A percentile compares a stretch with the other conserved stretches of the same genome.
Evolutionary conservation across 2,888 invertebrate genomes (phyloP).

Genomic region (Lacanobia wlatinum): DNA sequence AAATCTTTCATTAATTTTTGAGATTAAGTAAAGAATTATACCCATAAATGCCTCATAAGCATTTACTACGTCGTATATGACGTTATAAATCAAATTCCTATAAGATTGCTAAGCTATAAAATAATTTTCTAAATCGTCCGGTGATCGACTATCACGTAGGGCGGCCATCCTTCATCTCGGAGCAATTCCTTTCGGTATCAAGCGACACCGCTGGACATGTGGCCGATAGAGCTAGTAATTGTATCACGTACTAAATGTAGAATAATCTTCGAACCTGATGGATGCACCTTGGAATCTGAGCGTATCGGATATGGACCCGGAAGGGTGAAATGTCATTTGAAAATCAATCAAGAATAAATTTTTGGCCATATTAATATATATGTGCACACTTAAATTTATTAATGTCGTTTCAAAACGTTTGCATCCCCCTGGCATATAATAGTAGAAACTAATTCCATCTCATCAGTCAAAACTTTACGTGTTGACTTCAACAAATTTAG

Average conservation of each 20-base stretch:
- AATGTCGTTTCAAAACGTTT: too few relatives aligned
- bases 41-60: constrained; percentile 1
- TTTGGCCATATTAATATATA: too few relatives aligned
- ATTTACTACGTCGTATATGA: constrained; percentile 27
- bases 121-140: constrained; percentile 75
- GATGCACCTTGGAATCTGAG: constrained; percentile 27
- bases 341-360: not conserved
- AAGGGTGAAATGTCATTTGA: constrained; percentile 47
- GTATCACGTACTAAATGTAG: constrained; percentile 74
- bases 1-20: constrained; percentile 3
- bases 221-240: constrained; percentile 68
- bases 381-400: too few relatives aligned
- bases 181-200: constrained; percentile 70
- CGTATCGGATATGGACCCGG: constrained; percentile 29
- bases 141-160: constrained; percentile 76
- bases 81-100: constrained; percentile 54
- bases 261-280: constrained; percentile 66
- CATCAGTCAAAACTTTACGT: not conserved
- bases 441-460: not conserved
- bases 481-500: not conserved
- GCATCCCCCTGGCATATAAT: too few relatives aligned
- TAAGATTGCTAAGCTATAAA: constrained; percentile 65
- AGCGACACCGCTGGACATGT: constrained; percentile 71
- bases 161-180: constrained; percentile 72
- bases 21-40: not conserved